Percentiles rank a stretch among this genome's conserved stretches.
phyloP scores from a whole-genome alignment of 2,888 invertebrate genomes.

The Autographa gamma region DNA sequence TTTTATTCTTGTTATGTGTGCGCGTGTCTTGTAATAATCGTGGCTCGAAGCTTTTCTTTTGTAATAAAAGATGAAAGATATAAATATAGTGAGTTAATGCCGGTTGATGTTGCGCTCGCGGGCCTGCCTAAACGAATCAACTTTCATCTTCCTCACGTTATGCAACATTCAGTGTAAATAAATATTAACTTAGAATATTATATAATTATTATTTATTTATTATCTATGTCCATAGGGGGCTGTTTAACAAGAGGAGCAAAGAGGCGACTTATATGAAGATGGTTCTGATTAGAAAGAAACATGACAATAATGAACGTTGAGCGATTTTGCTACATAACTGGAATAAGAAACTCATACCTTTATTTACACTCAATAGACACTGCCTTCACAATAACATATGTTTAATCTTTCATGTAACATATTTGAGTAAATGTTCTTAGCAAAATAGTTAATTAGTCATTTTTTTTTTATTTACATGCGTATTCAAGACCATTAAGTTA shows the following conservation, averaged over 20 bases:
- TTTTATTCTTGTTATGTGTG: neutral
- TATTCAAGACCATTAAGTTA: no score
- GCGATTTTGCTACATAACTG: no score
- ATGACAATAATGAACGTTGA: no score
- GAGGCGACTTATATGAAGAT: neutral
- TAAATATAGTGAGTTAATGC: constrained; percentile 34
- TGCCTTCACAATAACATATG: no score
- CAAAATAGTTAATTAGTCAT: no score
- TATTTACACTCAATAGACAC: no score
- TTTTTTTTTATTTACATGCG: no score
- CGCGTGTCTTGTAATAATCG: constrained; percentile 14
- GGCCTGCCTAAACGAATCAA: constrained; percentile 18
- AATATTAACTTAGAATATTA: neutral
- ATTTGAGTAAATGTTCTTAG: no score
- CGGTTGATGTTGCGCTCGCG: constrained; percentile 18
- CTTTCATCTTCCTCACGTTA: constrained; percentile 11
- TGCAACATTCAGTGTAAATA: constrained; percentile 14
- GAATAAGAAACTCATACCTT: no score
- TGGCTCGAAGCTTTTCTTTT: constrained; percentile 32
- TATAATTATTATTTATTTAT: constrained; percentile 14
- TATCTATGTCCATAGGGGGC: neutral
- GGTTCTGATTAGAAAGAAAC: no score
- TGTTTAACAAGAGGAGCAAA: neutral
- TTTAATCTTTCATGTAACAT: no score
- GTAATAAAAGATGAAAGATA: constrained; percentile 48